Base-by-base conservation (phyloP, 2,888 invertebrate genomes). In the Nephrotoma guestfalica region DNA sequence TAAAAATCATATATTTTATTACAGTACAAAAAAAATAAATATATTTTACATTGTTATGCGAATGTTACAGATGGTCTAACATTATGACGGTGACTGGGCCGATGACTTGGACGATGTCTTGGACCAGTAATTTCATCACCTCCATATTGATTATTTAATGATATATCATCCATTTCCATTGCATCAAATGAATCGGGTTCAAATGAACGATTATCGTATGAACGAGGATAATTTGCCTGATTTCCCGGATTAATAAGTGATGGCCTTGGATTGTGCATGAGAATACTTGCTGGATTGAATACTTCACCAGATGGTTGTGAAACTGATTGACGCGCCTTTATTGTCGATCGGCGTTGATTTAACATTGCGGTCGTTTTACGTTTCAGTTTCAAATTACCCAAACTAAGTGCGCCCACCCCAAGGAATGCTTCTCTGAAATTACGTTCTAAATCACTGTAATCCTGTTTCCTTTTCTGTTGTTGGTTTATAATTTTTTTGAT, bases 391-490 rank as follows among this genome's bases (percentile, higher is more conserved):
- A 91, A 88, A 85, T 90, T 89, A 86, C 90, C 90, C 4, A 91
- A 89, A 86, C 90, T 90, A 0, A 91, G 88, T 42, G 90, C 90
- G 87, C 88, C 89, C 89, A 83, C 15, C 84, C 86, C 9, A 9
- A 71, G 71, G 30, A 71, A 71, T 1, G 71, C 30, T 11, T 71
- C 71, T 18, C 30, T 71, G n/a, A 91, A 91, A 88, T 91, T 91
- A 0, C 89, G 87, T n/a, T 91, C 91, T 87, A 91, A 88, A 88
- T 91, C 91, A 87, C 91, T 91, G 87, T 90, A 91, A 88, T 91
- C 91, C 71, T 87, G 89, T 83, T 88, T 88, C 42, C 89, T 89
- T 87, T 87, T 87, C 18, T 91, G 89, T 1, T 90, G 89, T 45
- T 89, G 89, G 86, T 90, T 90, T 42, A 90, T 90, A 42, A 91